phyloP scores from a whole-genome alignment of 2,888 invertebrate species.

The Ethmia dodecea region DNA sequence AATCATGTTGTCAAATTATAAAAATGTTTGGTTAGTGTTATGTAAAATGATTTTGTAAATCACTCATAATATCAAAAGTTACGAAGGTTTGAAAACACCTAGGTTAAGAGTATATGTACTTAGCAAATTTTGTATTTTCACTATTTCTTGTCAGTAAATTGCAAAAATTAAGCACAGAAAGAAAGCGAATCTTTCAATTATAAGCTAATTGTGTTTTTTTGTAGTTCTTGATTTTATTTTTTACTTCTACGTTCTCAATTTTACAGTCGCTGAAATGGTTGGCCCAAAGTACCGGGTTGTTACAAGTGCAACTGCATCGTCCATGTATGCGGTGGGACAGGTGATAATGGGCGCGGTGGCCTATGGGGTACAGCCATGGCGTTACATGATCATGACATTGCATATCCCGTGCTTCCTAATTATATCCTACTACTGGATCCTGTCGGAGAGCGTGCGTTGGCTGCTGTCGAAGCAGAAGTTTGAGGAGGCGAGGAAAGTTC shows the following conservation, averaged over 20 bases:
- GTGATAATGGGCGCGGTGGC: constrained; percentile 81
- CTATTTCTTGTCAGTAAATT: no score
- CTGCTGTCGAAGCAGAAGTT: constrained; percentile 81
- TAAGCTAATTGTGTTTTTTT: no score
- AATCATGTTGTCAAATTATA: no score
- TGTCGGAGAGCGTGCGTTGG: constrained; percentile 85
- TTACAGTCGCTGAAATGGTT: constrained; percentile 84
- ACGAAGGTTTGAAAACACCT: no score
- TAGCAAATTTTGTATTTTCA: no score
- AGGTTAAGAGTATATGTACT: no score
- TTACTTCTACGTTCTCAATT: constrained; percentile 7
- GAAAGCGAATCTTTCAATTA: no score
- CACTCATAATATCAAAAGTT: no score
- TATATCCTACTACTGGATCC: constrained; percentile 81
- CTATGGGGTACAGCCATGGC: constrained; percentile 83
- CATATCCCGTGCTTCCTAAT: constrained; percentile 83
- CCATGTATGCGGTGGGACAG: constrained; percentile 86
- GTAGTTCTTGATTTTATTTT: no score
- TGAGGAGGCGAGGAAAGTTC: constrained; percentile 77
- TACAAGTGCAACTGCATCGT: constrained; percentile 81
- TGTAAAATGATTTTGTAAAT: no score
- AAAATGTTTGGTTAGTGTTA: no score
- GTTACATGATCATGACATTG: constrained; percentile 79
- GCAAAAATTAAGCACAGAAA: no score
- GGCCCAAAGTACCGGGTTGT: constrained; percentile 85